These are phyloP conservation scores for Entelurus aequoreus DNA, from an alignment of 2,113 vertebrate species.

Conservation along the genomic window DNA sequence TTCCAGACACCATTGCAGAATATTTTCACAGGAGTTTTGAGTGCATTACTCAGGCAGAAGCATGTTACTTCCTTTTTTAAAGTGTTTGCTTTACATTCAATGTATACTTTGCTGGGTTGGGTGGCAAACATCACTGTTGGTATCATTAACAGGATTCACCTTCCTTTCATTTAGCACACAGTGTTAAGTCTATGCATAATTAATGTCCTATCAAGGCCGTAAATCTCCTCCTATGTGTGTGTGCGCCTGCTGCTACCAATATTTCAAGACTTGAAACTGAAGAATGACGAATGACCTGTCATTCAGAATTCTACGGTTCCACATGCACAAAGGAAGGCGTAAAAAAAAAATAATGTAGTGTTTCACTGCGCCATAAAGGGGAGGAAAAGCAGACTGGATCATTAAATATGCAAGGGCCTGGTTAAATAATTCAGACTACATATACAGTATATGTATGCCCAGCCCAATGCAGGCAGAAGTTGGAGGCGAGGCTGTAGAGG, in stretches of 20 bases:
- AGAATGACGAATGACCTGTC: slow-evolving; percentile 8
- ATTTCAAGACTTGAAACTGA: slow-evolving; percentile 3
- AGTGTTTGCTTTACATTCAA: neutral
- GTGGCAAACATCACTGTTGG: slow-evolving; percentile 13
- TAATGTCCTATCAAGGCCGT: slow-evolving; percentile 12
- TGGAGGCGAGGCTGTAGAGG: slow-evolving; percentile 41
- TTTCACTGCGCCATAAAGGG: slow-evolving; percentile 64
- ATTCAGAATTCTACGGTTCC: slow-evolving; percentile 27
- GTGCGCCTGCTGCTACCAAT: slow-evolving; percentile 3
- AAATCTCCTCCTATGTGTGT: slow-evolving; percentile 14
- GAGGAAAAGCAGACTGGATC: slow-evolving; percentile 57
- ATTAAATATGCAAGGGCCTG: slow-evolving; percentile 74
- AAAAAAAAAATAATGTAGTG: slow-evolving; percentile 47
- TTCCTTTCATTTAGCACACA: slow-evolving; percentile 9
- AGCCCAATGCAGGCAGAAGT: slow-evolving; percentile 52
- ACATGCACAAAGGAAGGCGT: slow-evolving; percentile 19
- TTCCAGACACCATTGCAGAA: neutral
- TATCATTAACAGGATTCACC: slow-evolving; percentile 9
- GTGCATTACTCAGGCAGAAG: neutral
- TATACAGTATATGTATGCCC: slow-evolving; percentile 61
- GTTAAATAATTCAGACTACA: slow-evolving; percentile 74
- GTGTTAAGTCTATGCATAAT: slow-evolving; percentile 6
- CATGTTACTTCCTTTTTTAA: neutral
- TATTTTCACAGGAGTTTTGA: neutral
- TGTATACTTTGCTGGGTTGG: neutral